Percentiles rank a stretch among this genome's conserved stretches.
Evolutionary conservation across 2,888 invertebrate species (phyloP).

Genomic region (Zele albiditarsus): DNA sequence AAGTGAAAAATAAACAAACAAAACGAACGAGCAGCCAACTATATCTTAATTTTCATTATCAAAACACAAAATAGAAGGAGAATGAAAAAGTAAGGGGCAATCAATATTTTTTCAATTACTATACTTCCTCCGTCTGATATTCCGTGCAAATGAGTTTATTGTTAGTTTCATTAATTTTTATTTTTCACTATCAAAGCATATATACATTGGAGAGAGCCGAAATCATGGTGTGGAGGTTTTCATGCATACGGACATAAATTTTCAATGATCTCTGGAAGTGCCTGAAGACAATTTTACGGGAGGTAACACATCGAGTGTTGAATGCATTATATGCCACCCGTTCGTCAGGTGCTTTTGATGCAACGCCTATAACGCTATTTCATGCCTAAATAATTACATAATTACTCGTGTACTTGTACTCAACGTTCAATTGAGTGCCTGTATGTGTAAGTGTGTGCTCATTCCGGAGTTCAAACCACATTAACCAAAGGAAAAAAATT

Average conservation of each 20-base stretch:
- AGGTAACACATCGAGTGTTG: not conserved
- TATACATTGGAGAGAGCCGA: not conserved
- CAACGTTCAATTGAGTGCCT: not conserved
- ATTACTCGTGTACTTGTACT: not conserved
- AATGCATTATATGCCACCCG: not conserved
- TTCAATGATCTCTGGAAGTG: constrained; percentile 10
- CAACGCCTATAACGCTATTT: not conserved
- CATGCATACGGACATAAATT: not conserved
- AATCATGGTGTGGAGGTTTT: not conserved
- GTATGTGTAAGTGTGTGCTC: not conserved
- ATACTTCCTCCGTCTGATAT: not conserved
- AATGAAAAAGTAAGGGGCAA: not conserved
- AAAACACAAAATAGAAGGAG: not conserved
- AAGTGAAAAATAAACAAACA: not conserved
- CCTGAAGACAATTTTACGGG: constrained; percentile 1
- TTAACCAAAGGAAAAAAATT: not conserved
- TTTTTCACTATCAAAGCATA: not conserved
- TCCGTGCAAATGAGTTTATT: not conserved
- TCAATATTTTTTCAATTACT: not conserved
- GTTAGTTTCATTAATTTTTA: not conserved
- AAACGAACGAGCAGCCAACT: too few relatives aligned
- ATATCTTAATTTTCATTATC: too few relatives aligned
- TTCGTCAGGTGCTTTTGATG: constrained; percentile 24
- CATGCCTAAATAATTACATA: not conserved
- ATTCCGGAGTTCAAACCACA: not conserved